These are phyloP conservation scores for Tangara arthus DNA, from an alignment of 2,797 vertebrate species.

Conservation along the genomic window DNA sequence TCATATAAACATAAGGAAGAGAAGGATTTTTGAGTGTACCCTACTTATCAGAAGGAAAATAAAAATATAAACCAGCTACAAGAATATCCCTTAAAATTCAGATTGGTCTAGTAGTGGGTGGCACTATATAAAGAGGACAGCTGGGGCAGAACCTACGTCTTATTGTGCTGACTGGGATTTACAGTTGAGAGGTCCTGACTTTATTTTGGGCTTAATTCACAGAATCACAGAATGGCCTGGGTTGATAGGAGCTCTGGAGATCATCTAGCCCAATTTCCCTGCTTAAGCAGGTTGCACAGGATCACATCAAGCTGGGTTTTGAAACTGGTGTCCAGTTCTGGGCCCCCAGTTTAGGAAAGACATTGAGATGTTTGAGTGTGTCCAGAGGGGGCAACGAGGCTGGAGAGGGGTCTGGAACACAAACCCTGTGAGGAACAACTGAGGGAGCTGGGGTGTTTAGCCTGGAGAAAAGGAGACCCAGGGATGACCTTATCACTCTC, in stretches of 20 bases:
- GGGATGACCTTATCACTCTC: too few species aligned
- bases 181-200: not conserved
- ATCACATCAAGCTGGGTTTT: not conserved
- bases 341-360: too few species aligned
- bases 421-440: too few species aligned
- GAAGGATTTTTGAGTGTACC: not conserved
- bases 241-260: not conserved
- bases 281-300: not conserved
- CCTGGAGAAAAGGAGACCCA: too few species aligned
- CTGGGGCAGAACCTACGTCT: not conserved
- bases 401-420: too few species aligned
- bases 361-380: rapidly evolving
- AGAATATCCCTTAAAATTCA: not conserved
- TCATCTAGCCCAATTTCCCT: not conserved
- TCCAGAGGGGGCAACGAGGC: too few species aligned
- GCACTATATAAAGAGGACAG: not conserved
- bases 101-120: not conserved
- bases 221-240: not conserved
- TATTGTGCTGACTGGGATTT: not conserved
- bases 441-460: too few species aligned
- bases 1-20: not conserved
- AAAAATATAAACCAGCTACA: not conserved
- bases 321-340: too few species aligned
- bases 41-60: not conserved
- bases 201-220: not conserved